These are phyloP conservation scores for Pelochelys cantorii DNA, from an alignment of 2,797 vertebrate genomes.

Conservation along the genomic window DNA sequence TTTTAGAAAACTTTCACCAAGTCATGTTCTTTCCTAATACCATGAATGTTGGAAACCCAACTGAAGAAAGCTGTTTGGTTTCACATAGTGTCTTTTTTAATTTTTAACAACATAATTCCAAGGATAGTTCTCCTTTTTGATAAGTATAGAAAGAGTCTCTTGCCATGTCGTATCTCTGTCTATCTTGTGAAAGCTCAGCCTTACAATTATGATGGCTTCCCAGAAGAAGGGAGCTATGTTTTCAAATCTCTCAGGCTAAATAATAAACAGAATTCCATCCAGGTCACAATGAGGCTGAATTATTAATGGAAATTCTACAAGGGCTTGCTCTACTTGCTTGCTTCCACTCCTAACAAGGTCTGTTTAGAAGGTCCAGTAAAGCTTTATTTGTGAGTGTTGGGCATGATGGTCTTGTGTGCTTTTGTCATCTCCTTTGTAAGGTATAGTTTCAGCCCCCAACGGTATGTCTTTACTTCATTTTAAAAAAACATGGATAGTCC, in stretches of 20 bases:
- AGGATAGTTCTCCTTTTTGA: neutral
- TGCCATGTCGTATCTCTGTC: neutral
- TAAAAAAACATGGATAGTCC: neutral
- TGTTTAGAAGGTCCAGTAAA: neutral
- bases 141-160: neutral
- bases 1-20: neutral
- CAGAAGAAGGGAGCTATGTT: too few species aligned
- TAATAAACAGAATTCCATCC: neutral
- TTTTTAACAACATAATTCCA: neutral
- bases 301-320: neutral
- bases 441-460: neutral
- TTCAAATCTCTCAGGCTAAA: neutral
- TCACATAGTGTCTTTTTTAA: neutral
- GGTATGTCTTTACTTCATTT: neutral
- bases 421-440: neutral
- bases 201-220: neutral
- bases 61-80: neutral
- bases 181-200: neutral
- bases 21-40: neutral
- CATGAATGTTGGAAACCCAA: neutral
- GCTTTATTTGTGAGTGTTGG: neutral
- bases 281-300: neutral
- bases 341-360: neutral
- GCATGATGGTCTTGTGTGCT: neutral
- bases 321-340: neutral